Evolutionary conservation across 2,113 vertebrate genomes (phyloP).

Genomic region (Gorsachius goisagi): DNA sequence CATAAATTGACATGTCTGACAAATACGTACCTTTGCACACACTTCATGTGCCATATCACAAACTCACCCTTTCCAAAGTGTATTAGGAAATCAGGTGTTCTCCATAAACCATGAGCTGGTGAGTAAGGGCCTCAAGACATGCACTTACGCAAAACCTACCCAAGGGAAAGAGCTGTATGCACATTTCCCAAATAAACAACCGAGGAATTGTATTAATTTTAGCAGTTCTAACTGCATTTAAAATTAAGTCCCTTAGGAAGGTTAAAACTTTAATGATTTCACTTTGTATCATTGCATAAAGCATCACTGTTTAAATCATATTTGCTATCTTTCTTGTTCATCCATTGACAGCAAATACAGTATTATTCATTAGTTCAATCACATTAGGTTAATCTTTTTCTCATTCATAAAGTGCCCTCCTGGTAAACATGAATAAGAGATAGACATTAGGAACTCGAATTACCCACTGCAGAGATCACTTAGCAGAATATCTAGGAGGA

Average conservation of each 20-base stretch:
- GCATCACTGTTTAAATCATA: neutral
- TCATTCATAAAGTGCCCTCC: conserved; percentile 36
- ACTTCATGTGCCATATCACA: neutral
- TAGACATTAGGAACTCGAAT: conserved; percentile 45
- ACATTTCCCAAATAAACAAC: neutral
- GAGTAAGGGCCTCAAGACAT: neutral
- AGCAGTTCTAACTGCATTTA: neutral
- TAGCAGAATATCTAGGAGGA: neutral
- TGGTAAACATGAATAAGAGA: conserved; percentile 67
- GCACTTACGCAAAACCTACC: neutral
- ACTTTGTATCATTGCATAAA: neutral
- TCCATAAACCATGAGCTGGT: neutral
- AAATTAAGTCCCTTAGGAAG: neutral
- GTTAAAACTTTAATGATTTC: neutral
- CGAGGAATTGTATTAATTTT: neutral
- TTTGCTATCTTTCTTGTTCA: neutral
- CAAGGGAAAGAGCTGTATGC: neutral
- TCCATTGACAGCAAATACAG: neutral
- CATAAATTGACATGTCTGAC: neutral
- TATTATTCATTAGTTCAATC: conserved; percentile 42
- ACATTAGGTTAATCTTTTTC: conserved; percentile 31
- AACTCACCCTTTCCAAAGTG: neutral
- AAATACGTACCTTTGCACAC: neutral
- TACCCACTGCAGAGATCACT: conserved; percentile 38
- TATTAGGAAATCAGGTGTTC: neutral